Evolutionary conservation across 2,888 invertebrate species (phyloP).

Genomic region (Microchrysa polita): DNA sequence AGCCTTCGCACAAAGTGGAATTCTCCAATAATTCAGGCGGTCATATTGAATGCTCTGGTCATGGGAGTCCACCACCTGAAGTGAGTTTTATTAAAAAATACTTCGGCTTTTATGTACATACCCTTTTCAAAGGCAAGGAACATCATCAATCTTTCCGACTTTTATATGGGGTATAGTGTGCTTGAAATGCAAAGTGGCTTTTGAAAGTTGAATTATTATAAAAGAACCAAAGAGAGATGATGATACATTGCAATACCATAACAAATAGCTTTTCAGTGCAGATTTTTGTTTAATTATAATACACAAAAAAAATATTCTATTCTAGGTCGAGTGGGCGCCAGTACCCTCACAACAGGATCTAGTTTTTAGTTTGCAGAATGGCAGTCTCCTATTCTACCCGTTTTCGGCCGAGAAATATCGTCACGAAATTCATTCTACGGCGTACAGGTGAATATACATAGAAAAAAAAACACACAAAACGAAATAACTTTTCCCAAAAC

Average conservation of each 20-base stretch:
- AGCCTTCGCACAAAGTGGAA: slow-evolving; percentile 79
- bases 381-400: slow-evolving; percentile 85
- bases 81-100: slow-evolving; percentile 58
- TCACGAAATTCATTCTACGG: slow-evolving; percentile 84
- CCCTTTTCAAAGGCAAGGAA: too few relatives aligned
- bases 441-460: slow-evolving; percentile 73
- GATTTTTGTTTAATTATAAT: too few relatives aligned
- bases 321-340: slow-evolving; percentile 80
- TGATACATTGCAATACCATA: too few relatives aligned
- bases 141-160: too few relatives aligned
- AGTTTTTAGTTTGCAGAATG: slow-evolving; percentile 80
- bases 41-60: slow-evolving; percentile 75
- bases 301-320: slow-evolving; percentile 5
- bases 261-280: too few relatives aligned
- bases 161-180: too few relatives aligned
- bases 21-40: slow-evolving; percentile 81
- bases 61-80: slow-evolving; percentile 75
- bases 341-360: slow-evolving; percentile 75
- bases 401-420: slow-evolving; percentile 84
- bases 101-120: too few relatives aligned
- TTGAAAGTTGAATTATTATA: too few relatives aligned
- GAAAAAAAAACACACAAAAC: background rate
- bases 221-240: too few relatives aligned
- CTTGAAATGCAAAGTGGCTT: too few relatives aligned
- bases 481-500: too few relatives aligned